phyloP scores from a whole-genome alignment of 92 coral and sea anemone genomes.

The Porites cylindrica region DNA sequence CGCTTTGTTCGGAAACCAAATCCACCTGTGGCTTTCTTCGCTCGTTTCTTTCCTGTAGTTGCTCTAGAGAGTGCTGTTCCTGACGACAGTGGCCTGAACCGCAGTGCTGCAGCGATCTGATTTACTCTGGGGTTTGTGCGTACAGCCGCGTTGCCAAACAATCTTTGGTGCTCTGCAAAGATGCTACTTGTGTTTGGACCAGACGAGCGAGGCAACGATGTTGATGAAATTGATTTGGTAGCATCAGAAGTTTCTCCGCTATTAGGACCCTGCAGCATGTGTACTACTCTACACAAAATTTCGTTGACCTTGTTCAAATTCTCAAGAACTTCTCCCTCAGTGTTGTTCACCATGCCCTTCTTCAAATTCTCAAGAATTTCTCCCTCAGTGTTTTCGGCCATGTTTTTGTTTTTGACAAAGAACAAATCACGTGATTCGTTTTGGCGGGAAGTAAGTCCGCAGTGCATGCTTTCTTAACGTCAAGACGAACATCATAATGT shows the following conservation, averaged over 20 bases:
- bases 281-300: conserved; percentile 16
- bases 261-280: conserved; percentile 17
- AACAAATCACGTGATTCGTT: conserved; percentile 3
- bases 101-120: conserved; percentile 33
- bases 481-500: not conserved
- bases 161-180: conserved; percentile 32
- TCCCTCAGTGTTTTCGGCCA: conserved; percentile 5
- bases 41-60: conserved; percentile 13
- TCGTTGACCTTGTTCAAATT: conserved; percentile 21
- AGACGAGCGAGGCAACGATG: conserved; percentile 23
- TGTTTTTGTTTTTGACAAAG: not conserved
- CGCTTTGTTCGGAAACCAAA: conserved; percentile 30
- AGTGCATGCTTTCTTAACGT: conserved; percentile 26
- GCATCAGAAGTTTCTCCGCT: conserved; percentile 26
- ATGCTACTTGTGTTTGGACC: conserved; percentile 1
- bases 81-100: conserved; percentile 20
- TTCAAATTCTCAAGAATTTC: conserved; percentile 26
- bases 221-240: conserved; percentile 2
- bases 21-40: conserved; percentile 15
- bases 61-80: conserved; percentile 13
- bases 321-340: conserved; percentile 28
- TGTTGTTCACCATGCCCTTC: no score
- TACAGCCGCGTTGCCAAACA: no score
- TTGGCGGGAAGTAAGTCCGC: conserved; percentile 29
- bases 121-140: not conserved